phyloP scores from a whole-genome alignment of 1,140 invertebrate genomes.

The Elysia chlorotica region DNA sequence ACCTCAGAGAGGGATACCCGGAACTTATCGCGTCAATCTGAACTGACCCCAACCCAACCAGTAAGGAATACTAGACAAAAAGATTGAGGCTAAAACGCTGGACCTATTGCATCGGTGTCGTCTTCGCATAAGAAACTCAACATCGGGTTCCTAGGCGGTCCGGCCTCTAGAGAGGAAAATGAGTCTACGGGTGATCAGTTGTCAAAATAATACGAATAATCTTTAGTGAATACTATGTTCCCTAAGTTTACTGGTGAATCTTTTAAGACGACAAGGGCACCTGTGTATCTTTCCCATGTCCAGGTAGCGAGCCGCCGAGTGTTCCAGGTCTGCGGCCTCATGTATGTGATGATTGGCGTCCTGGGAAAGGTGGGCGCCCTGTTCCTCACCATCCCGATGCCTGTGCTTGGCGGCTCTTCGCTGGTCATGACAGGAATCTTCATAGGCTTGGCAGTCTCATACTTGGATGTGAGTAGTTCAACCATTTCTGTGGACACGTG shows the following conservation, averaged over 20 bases:
- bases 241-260: background rate
- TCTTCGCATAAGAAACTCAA: too few species aligned
- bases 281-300: background rate
- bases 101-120: too few species aligned
- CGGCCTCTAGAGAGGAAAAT: too few species aligned
- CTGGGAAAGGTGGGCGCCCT: slow-evolving; percentile 73
- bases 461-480: slow-evolving; percentile 72
- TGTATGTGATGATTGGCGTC: slow-evolving; percentile 83
- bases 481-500: too few species aligned
- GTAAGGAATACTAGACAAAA: background rate
- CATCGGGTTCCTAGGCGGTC: too few species aligned
- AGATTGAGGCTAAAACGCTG: background rate
- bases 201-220: background rate
- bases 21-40: background rate
- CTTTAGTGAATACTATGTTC: background rate
- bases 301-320: slow-evolving; percentile 85
- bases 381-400: slow-evolving; percentile 87
- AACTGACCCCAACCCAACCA: background rate
- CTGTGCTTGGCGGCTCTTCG: slow-evolving; percentile 86
- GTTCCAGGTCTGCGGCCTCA: slow-evolving; percentile 77
- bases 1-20: background rate
- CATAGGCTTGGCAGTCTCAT: slow-evolving; percentile 68
- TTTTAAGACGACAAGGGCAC: background rate
- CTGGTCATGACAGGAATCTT: slow-evolving; percentile 80
- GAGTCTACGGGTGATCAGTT: background rate